Conservation (phyloP, 2,797 vertebrate genomes). For the Martes flavigula region DNA sequence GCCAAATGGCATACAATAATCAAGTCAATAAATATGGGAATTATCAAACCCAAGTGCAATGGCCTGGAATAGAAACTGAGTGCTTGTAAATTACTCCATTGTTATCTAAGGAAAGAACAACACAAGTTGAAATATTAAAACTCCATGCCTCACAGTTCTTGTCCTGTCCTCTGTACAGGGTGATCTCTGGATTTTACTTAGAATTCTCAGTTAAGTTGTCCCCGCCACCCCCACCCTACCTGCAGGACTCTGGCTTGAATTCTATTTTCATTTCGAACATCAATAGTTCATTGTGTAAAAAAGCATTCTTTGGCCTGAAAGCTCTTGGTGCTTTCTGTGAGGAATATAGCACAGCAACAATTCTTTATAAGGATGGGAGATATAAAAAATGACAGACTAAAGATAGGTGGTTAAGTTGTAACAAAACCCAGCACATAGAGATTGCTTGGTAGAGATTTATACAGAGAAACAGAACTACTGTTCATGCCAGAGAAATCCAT, state of each 20-base stretch:
- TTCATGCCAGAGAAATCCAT: constrained; percentile 55
- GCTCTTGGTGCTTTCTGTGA: constrained; percentile 52
- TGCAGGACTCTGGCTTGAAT: constrained; percentile 35
- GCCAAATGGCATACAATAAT: constrained; percentile 27
- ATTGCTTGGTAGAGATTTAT: constrained; percentile 40
- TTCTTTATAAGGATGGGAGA: constrained; percentile 39
- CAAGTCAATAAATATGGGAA: background rate
- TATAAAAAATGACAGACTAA: constrained; percentile 75
- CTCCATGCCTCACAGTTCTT: background rate
- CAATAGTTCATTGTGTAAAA: constrained; percentile 43
- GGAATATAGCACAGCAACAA: constrained; percentile 20
- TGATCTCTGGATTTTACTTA: constrained; percentile 27
- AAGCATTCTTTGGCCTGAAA: constrained; percentile 48
- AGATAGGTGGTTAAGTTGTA: constrained; percentile 75
- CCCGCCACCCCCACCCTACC: background rate
- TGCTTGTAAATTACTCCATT: constrained; percentile 10
- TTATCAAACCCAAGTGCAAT: constrained; percentile 32
- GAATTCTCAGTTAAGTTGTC: constrained; percentile 53
- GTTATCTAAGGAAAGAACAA: background rate
- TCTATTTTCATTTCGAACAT: constrained; percentile 61
- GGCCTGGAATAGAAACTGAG: background rate
- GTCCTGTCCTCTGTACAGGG: background rate
- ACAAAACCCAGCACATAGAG: constrained; percentile 48
- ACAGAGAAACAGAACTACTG: constrained; percentile 30
- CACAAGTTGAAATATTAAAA: background rate